A percentile compares a stretch with the other conserved stretches of the same genome.
Conservation (phyloP, 2,113 vertebrate species). For the Oryctolagus cuniculus region DNA sequence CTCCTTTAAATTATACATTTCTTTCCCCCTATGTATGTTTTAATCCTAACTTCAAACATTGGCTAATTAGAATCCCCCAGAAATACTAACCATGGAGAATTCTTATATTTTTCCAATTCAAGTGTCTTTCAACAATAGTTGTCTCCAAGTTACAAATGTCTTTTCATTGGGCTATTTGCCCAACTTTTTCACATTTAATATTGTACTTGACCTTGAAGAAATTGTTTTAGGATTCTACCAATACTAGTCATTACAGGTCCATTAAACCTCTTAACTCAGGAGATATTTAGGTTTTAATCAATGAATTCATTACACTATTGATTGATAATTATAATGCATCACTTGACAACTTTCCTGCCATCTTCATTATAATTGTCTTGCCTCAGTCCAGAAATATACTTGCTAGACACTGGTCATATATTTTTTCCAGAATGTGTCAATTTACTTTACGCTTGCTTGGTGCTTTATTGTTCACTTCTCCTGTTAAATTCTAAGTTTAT, state of each 20-base stretch:
- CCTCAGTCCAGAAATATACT: slow-evolving; percentile 49
- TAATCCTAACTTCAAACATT: neutral
- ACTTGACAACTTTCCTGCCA: slow-evolving; percentile 34
- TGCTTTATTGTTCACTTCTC: slow-evolving; percentile 8
- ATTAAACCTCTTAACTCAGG: slow-evolving; percentile 68
- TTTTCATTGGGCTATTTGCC: slow-evolving; percentile 64
- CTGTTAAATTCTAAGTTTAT: neutral
- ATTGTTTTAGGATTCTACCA: slow-evolving; percentile 25
- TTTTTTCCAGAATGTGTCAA: neutral
- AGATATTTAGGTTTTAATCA: slow-evolving; percentile 78
- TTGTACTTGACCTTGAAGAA: slow-evolving; percentile 73
- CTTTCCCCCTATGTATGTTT: slow-evolving; percentile 4
- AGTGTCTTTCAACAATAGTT: slow-evolving; percentile 18
- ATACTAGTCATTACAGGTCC: slow-evolving; percentile 68
- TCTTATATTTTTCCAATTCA: neutral
- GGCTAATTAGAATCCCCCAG: neutral
- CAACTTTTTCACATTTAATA: slow-evolving; percentile 72
- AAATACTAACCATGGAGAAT: neutral
- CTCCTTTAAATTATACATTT: neutral
- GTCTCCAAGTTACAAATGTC: slow-evolving; percentile 13
- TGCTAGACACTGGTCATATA: neutral
- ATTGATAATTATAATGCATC: slow-evolving; percentile 72
- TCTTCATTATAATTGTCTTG: slow-evolving; percentile 62
- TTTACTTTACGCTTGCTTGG: slow-evolving; percentile 45
- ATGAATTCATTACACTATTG: slow-evolving; percentile 75